A percentile compares a stretch with the other conserved stretches of the same genome.
These are phyloP conservation scores for Pao palembangensis DNA, from an alignment of 2,113 vertebrate genomes.

Conservation along the genomic window DNA sequence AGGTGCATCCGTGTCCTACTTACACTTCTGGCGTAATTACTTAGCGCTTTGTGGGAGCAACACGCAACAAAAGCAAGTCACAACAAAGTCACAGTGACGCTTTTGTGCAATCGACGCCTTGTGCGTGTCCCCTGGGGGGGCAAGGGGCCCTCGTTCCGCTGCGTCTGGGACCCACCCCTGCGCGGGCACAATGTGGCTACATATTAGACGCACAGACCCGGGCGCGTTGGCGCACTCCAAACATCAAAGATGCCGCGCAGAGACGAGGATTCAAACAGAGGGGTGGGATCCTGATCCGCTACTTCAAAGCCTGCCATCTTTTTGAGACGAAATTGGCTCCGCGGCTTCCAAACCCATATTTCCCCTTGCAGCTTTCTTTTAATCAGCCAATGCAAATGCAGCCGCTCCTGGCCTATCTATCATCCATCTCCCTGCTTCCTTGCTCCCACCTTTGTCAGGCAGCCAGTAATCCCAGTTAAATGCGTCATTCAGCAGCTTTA, in stretches of 20 bases:
- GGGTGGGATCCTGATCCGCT: slow-evolving; percentile 44
- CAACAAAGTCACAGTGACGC: slow-evolving; percentile 21
- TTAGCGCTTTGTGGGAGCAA: slow-evolving; percentile 1
- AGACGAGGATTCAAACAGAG: slow-evolving; percentile 59
- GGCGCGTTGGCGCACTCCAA: slow-evolving; percentile 9
- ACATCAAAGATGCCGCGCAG: slow-evolving; percentile 65
- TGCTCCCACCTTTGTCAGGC: slow-evolving; percentile 57
- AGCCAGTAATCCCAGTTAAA: slow-evolving; percentile 62
- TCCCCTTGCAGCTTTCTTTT: slow-evolving; percentile 46
- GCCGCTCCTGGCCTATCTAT: slow-evolving; percentile 10
- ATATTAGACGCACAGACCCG: slow-evolving; percentile 17
- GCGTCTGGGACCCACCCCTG: slow-evolving; percentile 6
- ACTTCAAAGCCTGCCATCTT: slow-evolving; percentile 67
- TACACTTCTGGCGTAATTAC: slow-evolving; percentile 14
- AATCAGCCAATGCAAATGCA: slow-evolving; percentile 61
- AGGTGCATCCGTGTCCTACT: slow-evolving; percentile 17
- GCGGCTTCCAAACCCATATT: slow-evolving; percentile 33
- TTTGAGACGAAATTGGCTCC: slow-evolving; percentile 65
- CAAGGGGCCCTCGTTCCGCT: neutral
- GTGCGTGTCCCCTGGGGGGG: too few species aligned
- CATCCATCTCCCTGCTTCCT: neutral
- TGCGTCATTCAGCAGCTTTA: slow-evolving; percentile 62
- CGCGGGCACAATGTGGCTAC: slow-evolving; percentile 10
- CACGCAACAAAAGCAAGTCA: slow-evolving; percentile 5
- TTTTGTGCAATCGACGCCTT: neutral